phyloP scores from a whole-genome alignment of 2,888 invertebrate genomes.

The Oscheius sp. region DNA sequence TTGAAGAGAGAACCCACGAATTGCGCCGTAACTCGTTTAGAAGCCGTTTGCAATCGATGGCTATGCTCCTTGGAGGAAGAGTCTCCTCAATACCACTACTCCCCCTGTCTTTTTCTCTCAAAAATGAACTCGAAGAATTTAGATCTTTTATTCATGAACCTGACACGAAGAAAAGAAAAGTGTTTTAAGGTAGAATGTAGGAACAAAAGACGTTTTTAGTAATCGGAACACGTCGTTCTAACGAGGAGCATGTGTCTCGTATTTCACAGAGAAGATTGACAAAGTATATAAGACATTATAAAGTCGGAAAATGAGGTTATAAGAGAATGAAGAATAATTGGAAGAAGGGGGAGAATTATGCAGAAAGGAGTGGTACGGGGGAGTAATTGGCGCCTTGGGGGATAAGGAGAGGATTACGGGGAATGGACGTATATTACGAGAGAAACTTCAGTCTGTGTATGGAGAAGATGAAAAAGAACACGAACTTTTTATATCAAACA shows the following conservation, averaged over 20 bases:
- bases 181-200: background rate
- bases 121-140: background rate
- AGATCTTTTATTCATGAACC: background rate
- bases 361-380: background rate
- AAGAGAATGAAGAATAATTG: background rate
- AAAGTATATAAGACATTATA: background rate
- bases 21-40: slow-evolving; percentile 31
- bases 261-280: background rate
- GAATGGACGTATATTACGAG: too few relatives aligned
- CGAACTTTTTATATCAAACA: too few relatives aligned
- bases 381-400: slow-evolving; percentile 4
- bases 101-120: background rate
- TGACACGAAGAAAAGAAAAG: background rate
- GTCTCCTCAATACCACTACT: background rate
- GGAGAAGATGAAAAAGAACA: too few relatives aligned
- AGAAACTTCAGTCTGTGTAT: too few relatives aligned
- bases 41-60: slow-evolving; percentile 29
- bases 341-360: slow-evolving; percentile 1
- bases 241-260: slow-evolving; percentile 8
- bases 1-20: slow-evolving; percentile 12
- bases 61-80: slow-evolving; percentile 18
- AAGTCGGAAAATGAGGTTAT: background rate
- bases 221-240: background rate
- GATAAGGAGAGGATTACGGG: background rate
- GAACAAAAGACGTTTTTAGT: background rate